A percentile compares a stretch with the other conserved stretches of the same genome.
Conservation (phyloP, 2,797 vertebrate genomes). For the Clamator glandarius region DNA sequence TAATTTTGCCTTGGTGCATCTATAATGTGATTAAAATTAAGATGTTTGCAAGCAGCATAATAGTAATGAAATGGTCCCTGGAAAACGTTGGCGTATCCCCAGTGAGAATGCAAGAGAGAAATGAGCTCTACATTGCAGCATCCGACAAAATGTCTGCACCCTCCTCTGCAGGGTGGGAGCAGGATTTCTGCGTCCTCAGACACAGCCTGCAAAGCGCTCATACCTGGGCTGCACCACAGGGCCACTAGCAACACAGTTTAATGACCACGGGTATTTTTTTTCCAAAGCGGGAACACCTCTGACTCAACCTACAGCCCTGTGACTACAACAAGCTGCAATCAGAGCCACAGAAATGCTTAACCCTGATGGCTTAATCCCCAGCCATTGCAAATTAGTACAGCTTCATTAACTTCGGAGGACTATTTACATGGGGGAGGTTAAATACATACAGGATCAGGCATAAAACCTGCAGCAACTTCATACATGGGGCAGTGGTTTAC, state of each 20-base stretch:
- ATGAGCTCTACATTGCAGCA: not conserved
- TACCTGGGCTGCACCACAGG: not conserved
- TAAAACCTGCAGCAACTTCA: not conserved
- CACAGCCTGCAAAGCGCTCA: fast-evolving
- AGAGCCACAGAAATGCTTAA: constrained; percentile 11
- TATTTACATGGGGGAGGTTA: constrained; percentile 6
- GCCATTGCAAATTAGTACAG: constrained; percentile 39
- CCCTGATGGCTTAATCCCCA: not conserved
- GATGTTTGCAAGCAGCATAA: not conserved
- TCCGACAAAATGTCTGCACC: not conserved
- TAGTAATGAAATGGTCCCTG: not conserved
- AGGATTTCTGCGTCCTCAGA: not conserved
- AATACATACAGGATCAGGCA: not conserved
- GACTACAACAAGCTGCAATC: not conserved
- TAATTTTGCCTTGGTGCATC: constrained; percentile 13
- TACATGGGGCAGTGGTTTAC: not conserved
- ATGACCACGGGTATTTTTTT: not conserved
- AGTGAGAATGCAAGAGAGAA: not conserved
- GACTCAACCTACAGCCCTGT: not conserved
- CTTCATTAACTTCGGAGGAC: constrained; percentile 26
- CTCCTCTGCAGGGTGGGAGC: not conserved
- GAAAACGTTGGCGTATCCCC: not conserved
- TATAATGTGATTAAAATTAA: constrained; percentile 33
- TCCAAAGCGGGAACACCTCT: not conserved
- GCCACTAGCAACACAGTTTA: fast-evolving